Percentiles rank a stretch among this genome's conserved stretches.
These are phyloP conservation scores for Antennarius maculatus DNA, from an alignment of 2,797 vertebrate species.

Conservation along the genomic window DNA sequence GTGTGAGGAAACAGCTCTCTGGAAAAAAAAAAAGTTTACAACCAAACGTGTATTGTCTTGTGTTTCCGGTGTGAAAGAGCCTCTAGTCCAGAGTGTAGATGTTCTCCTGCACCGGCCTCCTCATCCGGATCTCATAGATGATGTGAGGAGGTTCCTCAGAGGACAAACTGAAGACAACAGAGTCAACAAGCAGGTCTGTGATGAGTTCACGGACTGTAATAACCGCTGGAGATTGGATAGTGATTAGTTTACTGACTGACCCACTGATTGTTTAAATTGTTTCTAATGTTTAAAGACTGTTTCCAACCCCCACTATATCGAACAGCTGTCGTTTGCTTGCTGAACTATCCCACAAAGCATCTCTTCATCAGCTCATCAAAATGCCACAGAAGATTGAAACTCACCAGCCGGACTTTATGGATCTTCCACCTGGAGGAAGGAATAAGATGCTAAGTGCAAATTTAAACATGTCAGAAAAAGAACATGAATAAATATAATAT, in stretches of 20 bases:
- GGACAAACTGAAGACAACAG: conserved; percentile 68
- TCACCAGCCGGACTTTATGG: conserved; percentile 75
- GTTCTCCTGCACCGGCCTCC: conserved; percentile 80
- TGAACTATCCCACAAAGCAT: background rate
- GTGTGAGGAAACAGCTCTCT: no score
- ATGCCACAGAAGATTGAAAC: conserved; percentile 15
- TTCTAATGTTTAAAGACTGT: background rate
- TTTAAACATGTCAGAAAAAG: no score
- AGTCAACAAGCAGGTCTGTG: no score
- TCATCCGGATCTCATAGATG: conserved; percentile 82
- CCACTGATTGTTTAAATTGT: no score
- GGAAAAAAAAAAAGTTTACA: no score
- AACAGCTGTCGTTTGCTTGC: background rate
- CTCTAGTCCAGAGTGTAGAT: conserved; percentile 81
- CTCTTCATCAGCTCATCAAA: background rate
- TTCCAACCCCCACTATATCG: background rate
- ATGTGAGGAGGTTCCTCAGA: conserved; percentile 81
- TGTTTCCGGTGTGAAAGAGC: background rate
- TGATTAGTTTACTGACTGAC: no score
- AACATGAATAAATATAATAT: background rate
- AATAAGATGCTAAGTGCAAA: background rate
- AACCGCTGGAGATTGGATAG: no score
- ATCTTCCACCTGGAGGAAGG: conserved; percentile 67
- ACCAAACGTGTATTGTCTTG: background rate
- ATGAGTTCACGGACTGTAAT: no score